Percentiles rank a stretch among this genome's conserved stretches.
These are phyloP conservation scores for Apeira syringaria DNA, from an alignment of 2,888 invertebrate genomes.

Conservation along the genomic window DNA sequence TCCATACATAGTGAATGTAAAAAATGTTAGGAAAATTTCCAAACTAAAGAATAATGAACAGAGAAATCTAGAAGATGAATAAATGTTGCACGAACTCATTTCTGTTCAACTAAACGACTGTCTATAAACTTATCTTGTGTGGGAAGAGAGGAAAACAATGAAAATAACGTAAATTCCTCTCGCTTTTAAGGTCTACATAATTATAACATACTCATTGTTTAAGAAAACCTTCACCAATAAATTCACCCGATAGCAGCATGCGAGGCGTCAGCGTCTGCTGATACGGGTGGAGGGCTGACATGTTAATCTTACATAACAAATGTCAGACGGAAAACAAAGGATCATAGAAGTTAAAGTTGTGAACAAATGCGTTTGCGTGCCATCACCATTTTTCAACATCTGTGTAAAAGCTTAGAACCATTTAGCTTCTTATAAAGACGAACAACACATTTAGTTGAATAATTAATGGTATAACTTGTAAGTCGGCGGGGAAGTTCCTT, in stretches of 20 bases:
- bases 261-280: neutral
- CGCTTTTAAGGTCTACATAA: neutral
- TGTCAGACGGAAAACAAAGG: neutral
- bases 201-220: neutral
- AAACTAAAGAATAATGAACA: too few relatives aligned
- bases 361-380: constrained; percentile 7
- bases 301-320: constrained; percentile 13
- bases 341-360: neutral
- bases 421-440: constrained; percentile 17
- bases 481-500: constrained; percentile 13
- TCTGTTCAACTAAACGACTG: too few relatives aligned
- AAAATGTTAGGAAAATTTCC: too few relatives aligned
- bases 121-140: too few relatives aligned
- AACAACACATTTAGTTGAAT: constrained; percentile 17
- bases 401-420: too few relatives aligned
- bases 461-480: constrained; percentile 23
- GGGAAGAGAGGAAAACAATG: neutral
- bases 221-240: neutral
- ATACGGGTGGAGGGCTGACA: neutral
- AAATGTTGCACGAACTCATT: too few relatives aligned
- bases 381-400: constrained; percentile 9
- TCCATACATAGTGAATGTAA: too few relatives aligned
- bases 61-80: too few relatives aligned
- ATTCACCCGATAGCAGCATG: neutral
- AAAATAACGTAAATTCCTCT: neutral